Evolutionary conservation across 2,113 vertebrate species (phyloP).

Genomic region (Myrmecobius fasciatus): DNA sequence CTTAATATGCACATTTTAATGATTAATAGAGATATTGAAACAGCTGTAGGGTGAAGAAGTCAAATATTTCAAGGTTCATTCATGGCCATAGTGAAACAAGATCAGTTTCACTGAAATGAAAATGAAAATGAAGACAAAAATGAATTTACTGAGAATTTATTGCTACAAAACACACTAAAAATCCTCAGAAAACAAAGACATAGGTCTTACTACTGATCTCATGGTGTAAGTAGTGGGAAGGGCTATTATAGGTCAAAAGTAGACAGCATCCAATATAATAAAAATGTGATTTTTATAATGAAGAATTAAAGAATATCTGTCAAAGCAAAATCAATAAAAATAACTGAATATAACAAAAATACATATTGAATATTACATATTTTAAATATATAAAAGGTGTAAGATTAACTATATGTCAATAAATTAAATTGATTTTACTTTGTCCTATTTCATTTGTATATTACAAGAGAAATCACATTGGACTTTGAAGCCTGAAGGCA

Average conservation of each 20-base stretch:
- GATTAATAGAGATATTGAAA: not conserved
- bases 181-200: not conserved
- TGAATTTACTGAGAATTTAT: not conserved
- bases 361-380: not conserved
- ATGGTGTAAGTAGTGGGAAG: not conserved
- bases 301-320: not conserved
- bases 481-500: not conserved
- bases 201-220: not conserved
- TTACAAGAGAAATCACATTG: not conserved
- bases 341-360: not conserved
- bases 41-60: not conserved
- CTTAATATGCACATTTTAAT: not conserved
- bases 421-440: not conserved
- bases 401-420: not conserved
- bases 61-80: not conserved
- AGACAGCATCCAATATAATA: not conserved
- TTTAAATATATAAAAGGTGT: not conserved
- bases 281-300: not conserved
- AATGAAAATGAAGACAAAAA: not conserved
- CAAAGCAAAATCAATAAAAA: not conserved
- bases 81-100: not conserved
- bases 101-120: not conserved
- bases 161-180: not conserved
- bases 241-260: not conserved
- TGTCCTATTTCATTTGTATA: not conserved